A percentile compares a stretch with the other conserved stretches of the same genome.
These are phyloP conservation scores for Caranx melampygus DNA, from an alignment of 2,113 vertebrate species.

Conservation along the genomic window DNA sequence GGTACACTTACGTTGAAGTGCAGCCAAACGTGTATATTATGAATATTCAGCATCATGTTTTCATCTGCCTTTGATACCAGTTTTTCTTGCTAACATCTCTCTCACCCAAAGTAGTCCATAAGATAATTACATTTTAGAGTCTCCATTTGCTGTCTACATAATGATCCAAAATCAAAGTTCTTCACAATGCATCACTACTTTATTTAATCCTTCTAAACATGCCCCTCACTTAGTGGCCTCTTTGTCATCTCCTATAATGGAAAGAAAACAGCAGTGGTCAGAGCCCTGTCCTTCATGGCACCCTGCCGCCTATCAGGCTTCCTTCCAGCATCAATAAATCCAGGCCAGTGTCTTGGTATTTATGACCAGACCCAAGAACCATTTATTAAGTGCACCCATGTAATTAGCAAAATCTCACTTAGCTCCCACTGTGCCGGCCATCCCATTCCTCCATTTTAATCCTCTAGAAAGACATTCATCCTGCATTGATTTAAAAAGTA, in stretches of 20 bases:
- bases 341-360: slow-evolving; percentile 45
- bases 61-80: not conserved
- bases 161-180: not conserved
- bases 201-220: slow-evolving; percentile 34
- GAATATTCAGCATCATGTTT: not conserved
- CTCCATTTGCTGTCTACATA: slow-evolving; percentile 2
- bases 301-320: slow-evolving; percentile 32
- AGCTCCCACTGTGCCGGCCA: slow-evolving; percentile 17
- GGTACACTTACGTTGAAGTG: not conserved
- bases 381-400: slow-evolving; percentile 66
- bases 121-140: not conserved
- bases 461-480: slow-evolving; percentile 36
- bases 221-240: slow-evolving; percentile 24
- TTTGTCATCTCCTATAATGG: slow-evolving; percentile 43
- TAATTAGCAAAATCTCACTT: slow-evolving; percentile 68
- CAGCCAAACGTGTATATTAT: not conserved
- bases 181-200: slow-evolving; percentile 21
- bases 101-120: not conserved
- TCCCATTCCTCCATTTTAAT: slow-evolving; percentile 38
- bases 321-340: slow-evolving; percentile 55
- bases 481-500: slow-evolving; percentile 10
- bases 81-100: not conserved
- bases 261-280: slow-evolving; percentile 48
- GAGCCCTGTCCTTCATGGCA: slow-evolving; percentile 27
- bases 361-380: slow-evolving; percentile 54